Conservation (phyloP, 2,888 invertebrate species). For the Automeris io region DNA sequence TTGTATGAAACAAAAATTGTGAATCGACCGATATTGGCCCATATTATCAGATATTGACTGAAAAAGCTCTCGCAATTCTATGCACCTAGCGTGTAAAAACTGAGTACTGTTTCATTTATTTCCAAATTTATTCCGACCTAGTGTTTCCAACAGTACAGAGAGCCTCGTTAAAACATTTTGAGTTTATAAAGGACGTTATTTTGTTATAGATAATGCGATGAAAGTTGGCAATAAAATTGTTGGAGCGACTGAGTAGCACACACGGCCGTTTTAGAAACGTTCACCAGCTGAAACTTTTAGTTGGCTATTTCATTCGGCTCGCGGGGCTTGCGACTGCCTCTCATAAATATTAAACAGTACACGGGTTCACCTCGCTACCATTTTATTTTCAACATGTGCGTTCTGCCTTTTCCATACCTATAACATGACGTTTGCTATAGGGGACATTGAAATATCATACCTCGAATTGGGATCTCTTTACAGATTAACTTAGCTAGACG, state of each 20-base stretch:
- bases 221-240: constrained; percentile 37
- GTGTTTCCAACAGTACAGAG: neutral
- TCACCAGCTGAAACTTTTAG: constrained; percentile 39
- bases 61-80: too few species aligned
- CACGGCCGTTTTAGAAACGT: constrained; percentile 34
- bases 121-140: neutral
- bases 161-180: constrained; percentile 1
- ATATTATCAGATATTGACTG: too few species aligned
- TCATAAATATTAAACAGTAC: constrained; percentile 52
- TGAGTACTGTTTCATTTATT: too few species aligned
- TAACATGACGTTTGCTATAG: constrained; percentile 21
- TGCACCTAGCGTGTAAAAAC: too few species aligned
- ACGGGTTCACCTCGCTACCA: constrained; percentile 30
- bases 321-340: constrained; percentile 22
- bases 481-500: neutral
- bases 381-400: constrained; percentile 42
- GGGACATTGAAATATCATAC: constrained; percentile 8
- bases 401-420: constrained; percentile 29
- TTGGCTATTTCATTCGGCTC: constrained; percentile 34
- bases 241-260: constrained; percentile 19
- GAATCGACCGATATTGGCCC: too few species aligned
- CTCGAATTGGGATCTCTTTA: neutral
- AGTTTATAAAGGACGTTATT: constrained; percentile 4
- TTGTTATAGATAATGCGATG: constrained; percentile 24
- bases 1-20: too few species aligned